phyloP scores from a whole-genome alignment of 2,113 vertebrate genomes.

The Gasterosteus nipponicus region DNA sequence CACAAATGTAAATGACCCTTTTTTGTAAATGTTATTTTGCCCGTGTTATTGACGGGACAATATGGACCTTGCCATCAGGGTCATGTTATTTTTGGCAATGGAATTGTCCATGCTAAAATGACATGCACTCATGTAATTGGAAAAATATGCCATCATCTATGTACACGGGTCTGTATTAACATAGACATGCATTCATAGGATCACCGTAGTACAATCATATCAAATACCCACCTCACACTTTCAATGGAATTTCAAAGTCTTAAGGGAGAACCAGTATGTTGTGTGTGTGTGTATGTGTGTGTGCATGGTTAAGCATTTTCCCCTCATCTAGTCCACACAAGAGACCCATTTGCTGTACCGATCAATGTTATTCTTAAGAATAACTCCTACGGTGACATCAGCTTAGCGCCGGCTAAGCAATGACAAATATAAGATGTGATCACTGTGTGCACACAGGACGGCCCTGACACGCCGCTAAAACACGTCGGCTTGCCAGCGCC shows the following conservation, averaged over 20 bases:
- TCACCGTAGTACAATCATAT: slow-evolving; percentile 16
- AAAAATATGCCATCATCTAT: slow-evolving; percentile 12
- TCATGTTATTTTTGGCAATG: not conserved
- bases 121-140: slow-evolving; percentile 1
- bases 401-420: slow-evolving; percentile 18
- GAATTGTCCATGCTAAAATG: slow-evolving; percentile 1
- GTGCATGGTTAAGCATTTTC: slow-evolving; percentile 26
- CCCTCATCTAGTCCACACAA: slow-evolving; percentile 25
- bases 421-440: slow-evolving; percentile 26
- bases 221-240: slow-evolving; percentile 22
- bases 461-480: slow-evolving; percentile 10
- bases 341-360: slow-evolving; percentile 1
- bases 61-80: not conserved
- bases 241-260: not conserved
- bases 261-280: slow-evolving; percentile 1
- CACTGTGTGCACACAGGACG: slow-evolving; percentile 10
- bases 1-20: slow-evolving; percentile 5
- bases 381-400: slow-evolving; percentile 23
- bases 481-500: slow-evolving; percentile 30
- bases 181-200: slow-evolving; percentile 16
- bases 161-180: slow-evolving; percentile 1
- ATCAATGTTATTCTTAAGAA: slow-evolving; percentile 16
- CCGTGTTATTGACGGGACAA: not conserved
- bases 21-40: not conserved
- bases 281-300: not conserved